Percentiles rank a stretch among this genome's conserved stretches.
These are phyloP conservation scores for Limulus polyphemus DNA, from an alignment of 2,888 invertebrate species.

Conservation along the genomic window DNA sequence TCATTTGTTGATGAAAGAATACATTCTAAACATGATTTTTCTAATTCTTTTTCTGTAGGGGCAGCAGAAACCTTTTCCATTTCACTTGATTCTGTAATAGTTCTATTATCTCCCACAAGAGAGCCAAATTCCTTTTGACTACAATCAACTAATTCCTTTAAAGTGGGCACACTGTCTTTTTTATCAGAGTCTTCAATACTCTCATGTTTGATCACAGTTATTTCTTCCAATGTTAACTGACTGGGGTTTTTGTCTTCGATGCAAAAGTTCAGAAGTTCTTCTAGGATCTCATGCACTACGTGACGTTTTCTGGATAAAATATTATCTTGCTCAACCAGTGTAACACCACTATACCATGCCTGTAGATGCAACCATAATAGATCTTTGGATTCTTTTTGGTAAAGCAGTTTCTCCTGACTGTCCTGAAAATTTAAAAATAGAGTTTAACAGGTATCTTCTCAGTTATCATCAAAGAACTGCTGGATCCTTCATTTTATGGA, in stretches of 20 bases:
- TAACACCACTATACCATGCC: conserved; percentile 64
- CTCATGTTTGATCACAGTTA: background rate
- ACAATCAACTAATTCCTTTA: no score
- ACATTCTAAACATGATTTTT: no score
- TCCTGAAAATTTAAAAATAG: conserved; percentile 28
- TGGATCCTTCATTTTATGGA: no score
- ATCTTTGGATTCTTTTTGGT: conserved; percentile 79
- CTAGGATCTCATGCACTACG: conserved; percentile 54
- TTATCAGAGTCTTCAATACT: background rate
- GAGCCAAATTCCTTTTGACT: no score
- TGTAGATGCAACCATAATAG: conserved; percentile 82
- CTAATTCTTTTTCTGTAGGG: no score
- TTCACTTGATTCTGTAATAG: no score
- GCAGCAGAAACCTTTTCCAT: no score
- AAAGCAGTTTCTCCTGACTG: conserved; percentile 70
- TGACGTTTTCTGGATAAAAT: conserved; percentile 60
- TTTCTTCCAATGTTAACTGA: no score
- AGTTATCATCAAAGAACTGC: no score
- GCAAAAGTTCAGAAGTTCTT: conserved; percentile 63
- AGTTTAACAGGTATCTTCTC: no score
- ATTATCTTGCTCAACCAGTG: conserved; percentile 61
- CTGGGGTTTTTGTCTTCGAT: conserved; percentile 32
- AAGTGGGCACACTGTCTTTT: background rate
- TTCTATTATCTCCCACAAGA: no score
- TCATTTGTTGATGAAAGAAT: no score